Evolutionary conservation across 2,888 invertebrate species (phyloP).

Genomic region (Stomorhina lunata): DNA sequence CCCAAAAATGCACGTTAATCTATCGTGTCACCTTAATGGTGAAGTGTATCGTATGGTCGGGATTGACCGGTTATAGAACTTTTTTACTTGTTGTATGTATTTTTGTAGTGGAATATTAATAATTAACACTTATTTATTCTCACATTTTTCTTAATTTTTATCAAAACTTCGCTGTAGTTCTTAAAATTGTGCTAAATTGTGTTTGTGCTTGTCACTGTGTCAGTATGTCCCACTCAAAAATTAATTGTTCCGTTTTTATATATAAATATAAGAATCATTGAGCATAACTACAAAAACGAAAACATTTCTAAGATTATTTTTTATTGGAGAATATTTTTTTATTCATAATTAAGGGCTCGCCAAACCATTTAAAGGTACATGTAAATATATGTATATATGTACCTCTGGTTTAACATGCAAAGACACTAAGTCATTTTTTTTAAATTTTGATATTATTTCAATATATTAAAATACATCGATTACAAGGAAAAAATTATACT

Average conservation of each 20-base stretch:
- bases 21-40: too few relatives aligned
- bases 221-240: constrained; percentile 2
- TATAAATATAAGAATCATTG: neutral
- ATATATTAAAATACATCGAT: neutral
- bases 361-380: constrained; percentile 14
- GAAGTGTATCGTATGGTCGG: too few relatives aligned
- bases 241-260: neutral
- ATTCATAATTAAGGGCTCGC: neutral
- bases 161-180: too few relatives aligned
- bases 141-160: too few relatives aligned
- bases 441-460: neutral
- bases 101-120: too few relatives aligned
- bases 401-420: neutral
- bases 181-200: neutral
- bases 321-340: neutral
- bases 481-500: too few relatives aligned
- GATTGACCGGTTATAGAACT: too few relatives aligned
- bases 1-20: too few relatives aligned
- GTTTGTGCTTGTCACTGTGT: constrained; percentile 15
- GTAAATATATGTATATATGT: too few relatives aligned
- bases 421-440: neutral
- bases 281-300: neutral
- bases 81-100: too few relatives aligned
- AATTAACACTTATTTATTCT: too few relatives aligned
- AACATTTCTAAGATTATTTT: constrained; percentile 10